Percentiles rank a stretch among this genome's conserved stretches.
Conservation (phyloP, 2,797 vertebrate genomes). For the Enteromius treurensis region DNA sequence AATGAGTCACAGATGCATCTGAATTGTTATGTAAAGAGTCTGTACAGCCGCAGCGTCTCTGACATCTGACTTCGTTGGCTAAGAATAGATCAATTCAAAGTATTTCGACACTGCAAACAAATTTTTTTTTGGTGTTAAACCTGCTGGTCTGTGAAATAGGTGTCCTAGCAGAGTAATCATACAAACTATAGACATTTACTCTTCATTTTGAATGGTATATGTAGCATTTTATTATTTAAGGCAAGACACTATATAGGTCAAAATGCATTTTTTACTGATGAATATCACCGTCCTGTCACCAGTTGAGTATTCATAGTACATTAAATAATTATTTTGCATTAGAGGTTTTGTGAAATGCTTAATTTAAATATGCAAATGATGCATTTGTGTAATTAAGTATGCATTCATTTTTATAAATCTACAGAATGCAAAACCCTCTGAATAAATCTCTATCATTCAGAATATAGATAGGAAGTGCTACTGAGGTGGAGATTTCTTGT, state of each 20-base stretch:
- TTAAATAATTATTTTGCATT: background rate
- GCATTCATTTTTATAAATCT: background rate
- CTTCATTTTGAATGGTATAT: background rate
- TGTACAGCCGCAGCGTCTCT: background rate
- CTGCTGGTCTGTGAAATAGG: background rate
- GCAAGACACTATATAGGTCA: background rate
- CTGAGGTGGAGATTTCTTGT: background rate
- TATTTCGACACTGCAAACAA: background rate
- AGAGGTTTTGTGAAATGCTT: background rate
- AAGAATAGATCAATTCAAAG: background rate
- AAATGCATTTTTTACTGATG: background rate
- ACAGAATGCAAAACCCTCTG: background rate
- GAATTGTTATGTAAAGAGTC: constrained; percentile 11
- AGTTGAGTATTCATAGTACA: background rate
- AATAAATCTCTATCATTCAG: too few species aligned
- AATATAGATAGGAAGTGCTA: background rate
- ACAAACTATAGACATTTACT: background rate
- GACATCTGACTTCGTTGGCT: background rate
- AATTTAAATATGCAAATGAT: background rate
- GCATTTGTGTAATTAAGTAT: background rate
- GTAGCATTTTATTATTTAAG: background rate
- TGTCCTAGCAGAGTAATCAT: background rate
- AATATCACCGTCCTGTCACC: background rate
- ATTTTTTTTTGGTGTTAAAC: background rate
- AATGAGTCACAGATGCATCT: background rate